Base-by-base conservation (phyloP, 1,140 invertebrate species). In the Teleopsis dalmanni region DNA sequence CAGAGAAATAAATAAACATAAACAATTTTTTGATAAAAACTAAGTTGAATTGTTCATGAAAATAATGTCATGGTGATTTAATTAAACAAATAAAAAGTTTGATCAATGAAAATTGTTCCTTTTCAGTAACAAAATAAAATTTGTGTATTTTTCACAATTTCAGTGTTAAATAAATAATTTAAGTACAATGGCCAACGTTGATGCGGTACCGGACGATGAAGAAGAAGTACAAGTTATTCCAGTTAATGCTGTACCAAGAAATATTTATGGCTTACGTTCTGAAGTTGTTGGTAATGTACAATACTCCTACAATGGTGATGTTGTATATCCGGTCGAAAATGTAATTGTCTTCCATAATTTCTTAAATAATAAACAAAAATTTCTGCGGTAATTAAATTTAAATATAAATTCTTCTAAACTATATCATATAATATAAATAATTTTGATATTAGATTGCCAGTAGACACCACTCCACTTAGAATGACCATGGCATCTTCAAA, bases 291-390 rank as follows among this genome's bases (percentile, higher is more conserved):
- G 76, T 22, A 84, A 83, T 55, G 76, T 73, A 1, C 74, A 81
- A 51, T 83, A 76, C 48, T 65, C 81, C 27, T 71, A 73, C 8
- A 78, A 80, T 53, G 70, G 77, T 37, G 81, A 83, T 54, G 64
- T 83, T 41, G 61, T 83, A 14, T 84, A 83, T 65, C 78, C 81
- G 1, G 78, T 79, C 27, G 81, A 81, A 35, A 75, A 75, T 48
- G 75, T 79, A 7, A 52, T 84, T 22, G 69, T 74, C 0, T 57
- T 83, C 33, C 80, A 84, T 47, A 78, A 83, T 60, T 75, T 54
- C 48, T 57, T 76, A 49, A 52, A 56, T 8, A 70, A 76, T 55
- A 80, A 52, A 46, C 74, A 51, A 62, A 74, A 54, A 55, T 77
- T 57, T 72, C 80, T 62, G 50, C 65, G 23, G 61, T 78, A 5